Conservation (phyloP, 2,888 invertebrate genomes). For the Lepidochrysops patricia region DNA sequence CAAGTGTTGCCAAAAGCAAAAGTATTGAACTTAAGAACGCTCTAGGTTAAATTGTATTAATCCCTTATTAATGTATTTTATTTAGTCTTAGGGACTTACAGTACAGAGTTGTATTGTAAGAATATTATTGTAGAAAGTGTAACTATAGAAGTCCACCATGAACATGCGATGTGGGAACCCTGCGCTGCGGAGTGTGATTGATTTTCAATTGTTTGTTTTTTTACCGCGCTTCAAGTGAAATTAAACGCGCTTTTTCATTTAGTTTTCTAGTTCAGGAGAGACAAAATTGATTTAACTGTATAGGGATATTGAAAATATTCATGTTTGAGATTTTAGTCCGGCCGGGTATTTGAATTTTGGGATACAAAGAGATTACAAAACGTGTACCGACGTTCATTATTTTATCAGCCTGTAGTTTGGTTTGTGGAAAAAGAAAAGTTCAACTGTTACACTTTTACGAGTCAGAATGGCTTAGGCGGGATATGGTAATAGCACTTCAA, state of each 20-base stretch:
- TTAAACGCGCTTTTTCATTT: conserved; percentile 21
- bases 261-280: conserved; percentile 15
- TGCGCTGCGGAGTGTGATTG: conserved; percentile 17
- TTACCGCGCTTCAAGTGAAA: conserved; percentile 16
- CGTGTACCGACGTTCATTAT: not conserved
- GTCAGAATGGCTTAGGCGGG: not conserved
- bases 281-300: conserved; percentile 13
- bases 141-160: not conserved
- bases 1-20: too few species aligned
- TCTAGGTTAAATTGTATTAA: too few species aligned
- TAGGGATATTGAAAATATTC: not conserved
- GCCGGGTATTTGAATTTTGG: not conserved
- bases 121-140: too few species aligned
- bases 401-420: not conserved
- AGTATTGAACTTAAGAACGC: too few species aligned
- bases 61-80: too few species aligned
- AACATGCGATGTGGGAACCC: not conserved
- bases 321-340: not conserved
- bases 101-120: too few species aligned
- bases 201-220: conserved; percentile 22
- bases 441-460: not conserved
- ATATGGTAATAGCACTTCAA: too few species aligned
- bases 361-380: not conserved
- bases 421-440: not conserved
- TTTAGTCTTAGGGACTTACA: too few species aligned